phyloP scores from a whole-genome alignment of 2,797 vertebrate genomes.

The Anabas testudineus region DNA sequence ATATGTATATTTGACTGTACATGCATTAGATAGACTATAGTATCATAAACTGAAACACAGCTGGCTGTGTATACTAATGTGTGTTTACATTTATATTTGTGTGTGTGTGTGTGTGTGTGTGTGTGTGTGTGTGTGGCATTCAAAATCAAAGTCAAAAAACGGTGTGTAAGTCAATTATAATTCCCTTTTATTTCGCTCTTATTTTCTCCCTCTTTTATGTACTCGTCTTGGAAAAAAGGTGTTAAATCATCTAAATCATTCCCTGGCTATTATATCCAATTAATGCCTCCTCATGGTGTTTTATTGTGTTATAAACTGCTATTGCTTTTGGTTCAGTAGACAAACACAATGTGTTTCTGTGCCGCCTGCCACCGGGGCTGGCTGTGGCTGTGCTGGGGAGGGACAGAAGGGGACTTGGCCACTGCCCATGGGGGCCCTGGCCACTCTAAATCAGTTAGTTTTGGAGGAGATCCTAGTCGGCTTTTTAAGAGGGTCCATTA shows the following conservation, averaged over 20 bases:
- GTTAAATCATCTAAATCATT: slow-evolving; percentile 88
- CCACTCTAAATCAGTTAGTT: slow-evolving; percentile 88
- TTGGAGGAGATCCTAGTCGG: slow-evolving; percentile 88
- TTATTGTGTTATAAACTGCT: slow-evolving; percentile 95
- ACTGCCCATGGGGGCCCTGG: slow-evolving; percentile 78
- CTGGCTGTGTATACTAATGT: slow-evolving; percentile 8
- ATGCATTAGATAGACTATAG: background rate
- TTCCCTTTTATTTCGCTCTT: slow-evolving; percentile 66
- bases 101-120: slow-evolving; percentile 16
- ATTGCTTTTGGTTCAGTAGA: slow-evolving; percentile 92
- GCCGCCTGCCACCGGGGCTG: slow-evolving; percentile 85
- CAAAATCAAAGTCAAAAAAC: slow-evolving; percentile 55
- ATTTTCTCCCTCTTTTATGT: slow-evolving; percentile 75
- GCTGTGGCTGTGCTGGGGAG: slow-evolving; percentile 77
- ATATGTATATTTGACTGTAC: slow-evolving; percentile 17
- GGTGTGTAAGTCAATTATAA: slow-evolving; percentile 58
- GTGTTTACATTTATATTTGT: slow-evolving; percentile 18
- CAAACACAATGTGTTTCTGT: slow-evolving; percentile 91
- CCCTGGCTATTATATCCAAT: slow-evolving; percentile 90
- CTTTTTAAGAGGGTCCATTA: slow-evolving; percentile 87
- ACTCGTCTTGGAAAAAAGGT: slow-evolving; percentile 78
- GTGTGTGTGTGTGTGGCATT: slow-evolving; percentile 24
- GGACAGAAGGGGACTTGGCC: slow-evolving; percentile 81
- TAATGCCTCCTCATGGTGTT: slow-evolving; percentile 93
- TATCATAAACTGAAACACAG: slow-evolving; percentile 4